Conservation (phyloP, 2,113 vertebrate species). For the Bombycilla garrulus region DNA sequence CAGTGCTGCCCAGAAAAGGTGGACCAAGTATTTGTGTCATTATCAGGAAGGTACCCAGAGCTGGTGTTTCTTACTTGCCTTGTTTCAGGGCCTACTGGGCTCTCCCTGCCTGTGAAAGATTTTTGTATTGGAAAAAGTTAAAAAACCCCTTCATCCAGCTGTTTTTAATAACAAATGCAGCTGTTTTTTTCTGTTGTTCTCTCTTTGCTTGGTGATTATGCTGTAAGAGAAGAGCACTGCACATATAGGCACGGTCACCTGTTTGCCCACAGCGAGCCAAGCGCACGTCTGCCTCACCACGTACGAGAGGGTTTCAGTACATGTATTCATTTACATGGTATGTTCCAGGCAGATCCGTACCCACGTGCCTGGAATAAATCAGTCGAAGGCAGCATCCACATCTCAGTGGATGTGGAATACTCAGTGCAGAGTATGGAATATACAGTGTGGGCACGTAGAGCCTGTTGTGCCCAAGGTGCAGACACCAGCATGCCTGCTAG, state of each 20-base stretch:
- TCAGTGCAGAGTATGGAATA: neutral
- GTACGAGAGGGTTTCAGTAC: fast-evolving
- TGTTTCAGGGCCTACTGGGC: neutral
- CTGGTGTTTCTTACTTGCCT: neutral
- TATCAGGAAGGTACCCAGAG: neutral
- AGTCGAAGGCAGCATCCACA: neutral
- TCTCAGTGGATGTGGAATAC: neutral
- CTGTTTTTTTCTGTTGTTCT: neutral
- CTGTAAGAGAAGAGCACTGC: neutral
- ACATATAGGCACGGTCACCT: fast-evolving
- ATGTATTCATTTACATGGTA: neutral
- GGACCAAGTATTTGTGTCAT: neutral
- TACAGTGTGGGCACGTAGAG: fast-evolving
- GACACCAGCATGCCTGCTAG: neutral
- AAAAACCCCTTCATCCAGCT: neutral
- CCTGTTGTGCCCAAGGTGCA: fast-evolving
- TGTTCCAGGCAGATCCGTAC: neutral
- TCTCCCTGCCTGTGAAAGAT: neutral
- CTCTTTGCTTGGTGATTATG: neutral
- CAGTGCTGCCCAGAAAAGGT: neutral
- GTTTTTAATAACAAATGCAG: neutral
- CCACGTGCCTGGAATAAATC: neutral
- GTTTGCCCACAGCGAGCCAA: neutral
- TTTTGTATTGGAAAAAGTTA: neutral
- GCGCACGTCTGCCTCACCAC: fast-evolving